A percentile compares a stretch with the other conserved stretches of the same genome.
Conservation (phyloP, 2,113 vertebrate species). For the Gambusia affinis region DNA sequence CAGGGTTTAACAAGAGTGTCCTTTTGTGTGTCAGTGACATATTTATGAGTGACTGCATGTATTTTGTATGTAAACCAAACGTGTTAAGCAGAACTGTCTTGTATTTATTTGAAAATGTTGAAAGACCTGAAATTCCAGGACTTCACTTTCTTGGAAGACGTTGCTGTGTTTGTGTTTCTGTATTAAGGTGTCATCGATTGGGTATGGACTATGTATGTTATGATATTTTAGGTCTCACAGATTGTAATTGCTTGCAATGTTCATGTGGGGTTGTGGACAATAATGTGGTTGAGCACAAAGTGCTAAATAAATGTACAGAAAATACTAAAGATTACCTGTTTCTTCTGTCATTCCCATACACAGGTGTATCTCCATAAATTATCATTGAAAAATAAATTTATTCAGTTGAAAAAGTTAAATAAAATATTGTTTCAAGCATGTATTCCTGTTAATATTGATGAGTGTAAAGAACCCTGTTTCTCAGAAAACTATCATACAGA, state of each 20-base stretch:
- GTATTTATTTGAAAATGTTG: slow-evolving; percentile 24
- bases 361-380: background rate
- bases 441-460: background rate
- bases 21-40: slow-evolving; percentile 24
- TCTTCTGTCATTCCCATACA: slow-evolving; percentile 10
- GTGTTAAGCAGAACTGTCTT: slow-evolving; percentile 26
- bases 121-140: slow-evolving; percentile 32
- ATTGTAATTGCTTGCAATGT: slow-evolving; percentile 55
- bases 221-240: slow-evolving; percentile 34
- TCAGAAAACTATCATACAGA: background rate
- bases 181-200: slow-evolving; percentile 11
- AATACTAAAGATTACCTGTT: slow-evolving; percentile 1
- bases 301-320: slow-evolving; percentile 61
- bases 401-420: background rate
- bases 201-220: slow-evolving; percentile 40
- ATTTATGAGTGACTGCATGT: slow-evolving; percentile 69
- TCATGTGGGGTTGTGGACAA: slow-evolving; percentile 60
- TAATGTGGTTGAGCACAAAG: slow-evolving; percentile 50
- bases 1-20: background rate
- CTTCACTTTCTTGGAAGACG: slow-evolving; percentile 32
- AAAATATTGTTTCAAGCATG: background rate
- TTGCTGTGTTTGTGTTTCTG: slow-evolving; percentile 39
- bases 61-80: slow-evolving; percentile 38
- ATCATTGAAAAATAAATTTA: background rate
- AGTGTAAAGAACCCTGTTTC: background rate